Evolutionary conservation across 2,888 invertebrate species (phyloP).

Genomic region (Patella depressa): DNA sequence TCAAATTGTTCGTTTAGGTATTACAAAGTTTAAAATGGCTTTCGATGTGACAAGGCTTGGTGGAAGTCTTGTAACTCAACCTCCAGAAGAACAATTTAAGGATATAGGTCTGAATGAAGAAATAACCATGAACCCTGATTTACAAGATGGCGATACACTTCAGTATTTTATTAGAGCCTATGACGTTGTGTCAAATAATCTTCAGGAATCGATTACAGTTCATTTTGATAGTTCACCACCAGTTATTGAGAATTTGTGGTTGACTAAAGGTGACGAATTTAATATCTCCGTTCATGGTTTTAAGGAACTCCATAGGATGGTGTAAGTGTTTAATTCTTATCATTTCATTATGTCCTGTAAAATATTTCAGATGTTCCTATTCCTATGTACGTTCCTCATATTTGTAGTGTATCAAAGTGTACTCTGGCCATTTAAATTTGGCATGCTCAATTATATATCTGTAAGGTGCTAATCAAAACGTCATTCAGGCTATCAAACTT

Average conservation of each 20-base stretch:
- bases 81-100: no score
- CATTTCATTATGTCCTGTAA: no score
- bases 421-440: no score
- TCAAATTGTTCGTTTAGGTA: conserved; percentile 26
- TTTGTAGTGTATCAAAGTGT: no score
- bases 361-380: no score
- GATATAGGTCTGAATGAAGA: conserved; percentile 1
- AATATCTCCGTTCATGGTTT: conserved; percentile 37
- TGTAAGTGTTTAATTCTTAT: conserved; percentile 25
- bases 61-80: not conserved
- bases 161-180: conserved; percentile 34
- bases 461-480: no score
- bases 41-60: conserved; percentile 23
- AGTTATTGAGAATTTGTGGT: conserved; percentile 37
- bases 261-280: conserved; percentile 28
- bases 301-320: conserved; percentile 33
- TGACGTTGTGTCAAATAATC: conserved; percentile 33
- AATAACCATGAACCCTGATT: conserved; percentile 22
- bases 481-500: no score
- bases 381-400: no score
- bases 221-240: conserved; percentile 42
- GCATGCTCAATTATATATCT: no score
- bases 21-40: conserved; percentile 31
- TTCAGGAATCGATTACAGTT: conserved; percentile 33
- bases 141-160: conserved; percentile 37